Conservation (phyloP, 2,888 invertebrate genomes). For the Pediacus dermestoides region DNA sequence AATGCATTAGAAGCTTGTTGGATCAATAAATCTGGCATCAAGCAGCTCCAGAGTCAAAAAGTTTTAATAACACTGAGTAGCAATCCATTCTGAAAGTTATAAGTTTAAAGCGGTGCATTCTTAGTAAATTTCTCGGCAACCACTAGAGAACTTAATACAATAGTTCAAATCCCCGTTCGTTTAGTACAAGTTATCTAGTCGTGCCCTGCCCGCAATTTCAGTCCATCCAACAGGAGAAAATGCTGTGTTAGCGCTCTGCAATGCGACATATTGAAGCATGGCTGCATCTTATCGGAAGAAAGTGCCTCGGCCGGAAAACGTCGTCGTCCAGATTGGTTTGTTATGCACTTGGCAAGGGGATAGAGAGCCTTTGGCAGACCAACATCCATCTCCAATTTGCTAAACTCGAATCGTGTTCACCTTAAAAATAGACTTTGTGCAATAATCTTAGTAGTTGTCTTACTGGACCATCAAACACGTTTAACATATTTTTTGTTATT, state of each 20-base stretch:
- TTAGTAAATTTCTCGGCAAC: slow-evolving; percentile 2
- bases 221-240: slow-evolving; percentile 18
- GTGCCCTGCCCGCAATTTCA: neutral
- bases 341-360: slow-evolving; percentile 27
- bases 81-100: slow-evolving; percentile 1
- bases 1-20: too few species aligned
- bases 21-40: too few species aligned
- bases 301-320: slow-evolving; percentile 27
- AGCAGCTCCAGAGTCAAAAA: too few species aligned
- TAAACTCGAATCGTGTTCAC: slow-evolving; percentile 17
- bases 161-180: slow-evolving; percentile 1
- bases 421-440: slow-evolving; percentile 18
- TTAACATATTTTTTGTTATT: neutral
- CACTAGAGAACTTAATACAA: slow-evolving; percentile 1
- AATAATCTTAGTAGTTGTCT: slow-evolving; percentile 13
- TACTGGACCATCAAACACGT: slow-evolving; percentile 1
- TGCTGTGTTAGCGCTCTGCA: slow-evolving; percentile 39
- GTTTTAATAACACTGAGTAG: slow-evolving; percentile 1
- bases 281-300: slow-evolving; percentile 39
- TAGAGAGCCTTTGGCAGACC: slow-evolving; percentile 23
- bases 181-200: slow-evolving; percentile 1
- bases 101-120: slow-evolving; percentile 2
- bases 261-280: slow-evolving; percentile 46
- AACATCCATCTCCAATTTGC: slow-evolving; percentile 26
- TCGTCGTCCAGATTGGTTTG: slow-evolving; percentile 27